A percentile compares a stretch with the other conserved stretches of the same genome.
Evolutionary conservation across 2,113 vertebrate genomes (phyloP).

Genomic region (Mobula birostris): DNA sequence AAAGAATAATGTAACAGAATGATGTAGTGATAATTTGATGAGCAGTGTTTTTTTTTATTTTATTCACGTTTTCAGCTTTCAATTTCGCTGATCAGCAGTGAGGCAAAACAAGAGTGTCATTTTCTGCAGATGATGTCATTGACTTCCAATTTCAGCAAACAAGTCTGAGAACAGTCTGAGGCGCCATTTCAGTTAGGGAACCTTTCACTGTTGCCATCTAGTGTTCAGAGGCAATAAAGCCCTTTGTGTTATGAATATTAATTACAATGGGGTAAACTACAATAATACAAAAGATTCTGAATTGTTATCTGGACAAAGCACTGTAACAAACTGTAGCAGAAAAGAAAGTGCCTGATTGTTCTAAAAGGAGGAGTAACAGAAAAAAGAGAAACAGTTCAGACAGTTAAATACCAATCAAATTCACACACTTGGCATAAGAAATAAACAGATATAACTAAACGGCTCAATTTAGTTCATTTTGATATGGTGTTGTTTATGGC

Average conservation of each 20-base stretch:
- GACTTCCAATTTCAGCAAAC: neutral
- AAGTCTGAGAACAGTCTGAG: neutral
- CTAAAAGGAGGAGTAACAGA: neutral
- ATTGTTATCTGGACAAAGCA: neutral
- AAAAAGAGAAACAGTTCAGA: conserved; percentile 28
- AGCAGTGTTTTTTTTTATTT: neutral
- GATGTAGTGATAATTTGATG: neutral
- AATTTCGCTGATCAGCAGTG: neutral
- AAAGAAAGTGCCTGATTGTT: conserved; percentile 13
- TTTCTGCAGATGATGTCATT: neutral
- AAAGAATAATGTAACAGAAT: conserved; percentile 1
- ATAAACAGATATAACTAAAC: neutral
- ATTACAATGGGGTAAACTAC: neutral
- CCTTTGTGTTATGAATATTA: conserved; percentile 2
- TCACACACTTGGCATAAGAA: neutral
- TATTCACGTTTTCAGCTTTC: neutral
- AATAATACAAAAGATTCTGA: neutral
- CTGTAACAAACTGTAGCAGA: conserved; percentile 7
- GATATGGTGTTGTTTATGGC: neutral
- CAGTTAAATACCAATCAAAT: neutral
- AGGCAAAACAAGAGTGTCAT: neutral
- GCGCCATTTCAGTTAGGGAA: neutral
- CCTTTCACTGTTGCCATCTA: neutral
- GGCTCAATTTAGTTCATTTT: neutral
- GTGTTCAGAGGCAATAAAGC: neutral